Conservation (phyloP, 2,888 invertebrate genomes). For the Taphrorychus bicolor region DNA sequence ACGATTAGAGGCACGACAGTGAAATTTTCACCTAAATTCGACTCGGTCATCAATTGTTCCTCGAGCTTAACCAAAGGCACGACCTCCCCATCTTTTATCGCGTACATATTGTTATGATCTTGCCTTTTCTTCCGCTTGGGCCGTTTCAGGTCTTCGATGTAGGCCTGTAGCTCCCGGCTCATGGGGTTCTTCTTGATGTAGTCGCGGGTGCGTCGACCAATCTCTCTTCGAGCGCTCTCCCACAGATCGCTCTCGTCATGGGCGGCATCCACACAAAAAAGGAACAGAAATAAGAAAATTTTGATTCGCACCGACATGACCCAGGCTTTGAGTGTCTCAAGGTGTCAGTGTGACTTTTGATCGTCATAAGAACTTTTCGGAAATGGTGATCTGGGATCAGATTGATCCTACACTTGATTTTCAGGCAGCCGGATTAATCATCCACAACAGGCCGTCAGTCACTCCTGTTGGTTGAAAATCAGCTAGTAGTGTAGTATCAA, state of each 20-base stretch:
- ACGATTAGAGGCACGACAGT: slow-evolving; percentile 47
- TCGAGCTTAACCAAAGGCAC: slow-evolving; percentile 43
- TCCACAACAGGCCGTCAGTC: too few species aligned
- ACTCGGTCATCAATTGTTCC: slow-evolving; percentile 28
- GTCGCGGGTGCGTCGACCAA: slow-evolving; percentile 25
- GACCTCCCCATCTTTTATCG: slow-evolving; percentile 45
- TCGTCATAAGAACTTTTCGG: too few species aligned
- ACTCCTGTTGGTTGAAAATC: too few species aligned
- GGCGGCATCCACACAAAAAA: not conserved
- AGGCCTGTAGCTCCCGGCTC: slow-evolving; percentile 28
- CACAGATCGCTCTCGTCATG: slow-evolving; percentile 24
- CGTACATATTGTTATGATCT: slow-evolving; percentile 42
- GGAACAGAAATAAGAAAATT: not conserved
- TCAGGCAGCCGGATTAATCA: too few species aligned
- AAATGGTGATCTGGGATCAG: too few species aligned
- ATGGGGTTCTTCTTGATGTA: slow-evolving; percentile 33
- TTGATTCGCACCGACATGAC: not conserved
- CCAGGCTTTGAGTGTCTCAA: too few species aligned
- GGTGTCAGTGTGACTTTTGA: too few species aligned
- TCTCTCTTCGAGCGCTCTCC: slow-evolving; percentile 21
- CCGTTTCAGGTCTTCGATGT: slow-evolving; percentile 24
- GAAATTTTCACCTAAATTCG: slow-evolving; percentile 36
- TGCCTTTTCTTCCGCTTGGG: slow-evolving; percentile 26
- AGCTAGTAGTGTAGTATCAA: too few species aligned
- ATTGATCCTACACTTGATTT: too few species aligned